Evolutionary conservation across 2,113 vertebrate species (phyloP), one percentile per base, ranked within the genome.

Genomic region (Burhinus oedicnemus): DNA sequence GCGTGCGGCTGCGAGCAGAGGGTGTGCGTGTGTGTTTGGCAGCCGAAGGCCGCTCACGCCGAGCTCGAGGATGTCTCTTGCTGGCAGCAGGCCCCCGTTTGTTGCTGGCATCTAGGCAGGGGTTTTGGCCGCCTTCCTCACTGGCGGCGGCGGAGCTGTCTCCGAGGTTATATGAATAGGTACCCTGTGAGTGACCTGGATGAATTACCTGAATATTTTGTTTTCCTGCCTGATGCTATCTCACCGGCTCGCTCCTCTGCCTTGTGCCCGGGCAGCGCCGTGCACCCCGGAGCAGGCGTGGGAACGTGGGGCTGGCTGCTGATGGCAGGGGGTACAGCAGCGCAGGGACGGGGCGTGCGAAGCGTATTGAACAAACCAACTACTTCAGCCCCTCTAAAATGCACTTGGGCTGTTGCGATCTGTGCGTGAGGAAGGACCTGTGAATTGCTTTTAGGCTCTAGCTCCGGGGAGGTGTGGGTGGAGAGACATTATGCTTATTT

Each of bases 81-180:
- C 83, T 96, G 96, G 95, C 90, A 83, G 42, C 65, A 12, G 88
- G 83, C 90, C 90, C 75, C 89, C 7, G 69, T 32, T 93, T 79
- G 91, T 70, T 74, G 87, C 95, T 96, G 97, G 81, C 94, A 87
- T 79, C 93, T 8, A 82, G 66, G 85, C 93, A 87, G 81, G 95
- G 70, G 8, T 95, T 83, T 92, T 97, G 97, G 97, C 97, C 25
- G 83, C 96, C 57, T 85, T 96, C 94, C 97, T 57, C 3, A 45
- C 93, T 95, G 97, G 74, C 44, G 75, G 79, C 40, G n/a, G 86
- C 36, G 9, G 91, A 80, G 94, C 96, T 9, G 85, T 88, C 95
- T 96, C 85, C 0, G 71, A 76, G 84, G 78, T 61, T 70, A 26
- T 58, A 8, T 18, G 84, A 77, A 80, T 51, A 79, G 77, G 77